Conservation (phyloP, 2,888 invertebrate genomes). For the Notodonta dromedarius region DNA sequence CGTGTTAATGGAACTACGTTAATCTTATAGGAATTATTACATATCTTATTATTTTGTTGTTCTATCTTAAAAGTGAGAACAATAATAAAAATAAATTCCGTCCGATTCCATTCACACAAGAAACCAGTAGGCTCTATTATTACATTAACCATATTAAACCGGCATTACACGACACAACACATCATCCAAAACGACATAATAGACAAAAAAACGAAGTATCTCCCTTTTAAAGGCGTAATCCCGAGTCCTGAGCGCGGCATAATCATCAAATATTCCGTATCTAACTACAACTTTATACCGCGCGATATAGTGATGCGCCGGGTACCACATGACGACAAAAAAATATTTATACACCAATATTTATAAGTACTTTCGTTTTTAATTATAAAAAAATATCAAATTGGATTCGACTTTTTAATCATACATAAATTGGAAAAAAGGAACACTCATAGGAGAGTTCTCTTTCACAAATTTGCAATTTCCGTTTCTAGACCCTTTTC, state of each 20-base stretch:
- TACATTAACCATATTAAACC: slow-evolving; percentile 53
- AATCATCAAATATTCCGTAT: slow-evolving; percentile 72
- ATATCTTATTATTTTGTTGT: no score
- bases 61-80: not conserved
- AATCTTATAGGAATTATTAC: no score
- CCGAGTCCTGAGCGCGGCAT: slow-evolving; percentile 51
- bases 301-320: slow-evolving; percentile 8
- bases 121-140: slow-evolving; percentile 22
- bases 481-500: no score
- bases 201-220: slow-evolving; percentile 46
- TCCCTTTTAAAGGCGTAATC: slow-evolving; percentile 65
- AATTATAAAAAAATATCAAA: no score
- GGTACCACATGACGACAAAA: not conserved
- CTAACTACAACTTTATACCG: slow-evolving; percentile 76
- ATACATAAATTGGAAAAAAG: no score
- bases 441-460: no score
- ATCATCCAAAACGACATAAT: slow-evolving; percentile 44
- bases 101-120: slow-evolving; percentile 5
- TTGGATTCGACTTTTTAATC: no score
- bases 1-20: no score
- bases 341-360: no score
- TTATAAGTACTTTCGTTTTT: no score
- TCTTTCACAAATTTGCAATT: no score
- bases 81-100: slow-evolving; percentile 7
- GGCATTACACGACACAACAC: slow-evolving; percentile 46